Evolutionary conservation across 2,888 invertebrate species (phyloP), one percentile per base, ranked within the genome.

Genomic region (Anodontia alba): DNA sequence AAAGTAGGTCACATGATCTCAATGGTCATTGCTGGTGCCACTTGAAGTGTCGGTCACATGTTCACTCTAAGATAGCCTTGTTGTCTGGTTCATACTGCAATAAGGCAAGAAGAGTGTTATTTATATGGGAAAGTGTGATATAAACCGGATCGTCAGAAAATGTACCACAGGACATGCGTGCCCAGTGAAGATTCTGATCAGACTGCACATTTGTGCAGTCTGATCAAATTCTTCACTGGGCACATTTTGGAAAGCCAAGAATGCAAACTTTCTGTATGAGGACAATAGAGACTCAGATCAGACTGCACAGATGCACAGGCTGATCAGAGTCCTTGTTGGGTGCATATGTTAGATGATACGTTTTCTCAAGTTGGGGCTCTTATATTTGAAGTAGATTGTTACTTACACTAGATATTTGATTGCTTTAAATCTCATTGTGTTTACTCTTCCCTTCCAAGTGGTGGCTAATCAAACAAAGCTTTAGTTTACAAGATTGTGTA

Each of bases 321-420:
- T n/a, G n/a, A n/a, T n/a, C n/a, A n/a, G n/a, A n/a, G n/a, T n/a
- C n/a, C n/a, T n/a, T n/a, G n/a, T n/a, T n/a, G n/a, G n/a, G n/a
- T n/a, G n/a, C n/a, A n/a, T n/a, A n/a, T n/a, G n/a, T n/a, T n/a
- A n/a, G n/a, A n/a, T n/a, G n/a, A n/a, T n/a, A n/a, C n/a, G n/a
- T n/a, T n/a, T n/a, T n/a, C n/a, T n/a, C n/a, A n/a, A n/a, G n/a
- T n/a, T n/a, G n/a, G 29, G 29, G 10, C 26, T 57, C 23, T 57
- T 57, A 57, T 57, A 57, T 57, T 57, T 57, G 57, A 23, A 26
- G 57, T 29, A 29, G 57, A 17, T 29, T 57, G 57, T 57, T 57
- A 57, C 57, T 29, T 57, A 57, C 57, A 29, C 57, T 57, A 57
- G 57, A 57, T 26, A 7, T 5, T 57, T 57, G 57, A 57, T 57